A percentile compares a stretch with the other conserved stretches of the same genome.
These are phyloP conservation scores for Fregetta grallaria DNA, from an alignment of 2,113 vertebrate genomes.

Conservation along the genomic window DNA sequence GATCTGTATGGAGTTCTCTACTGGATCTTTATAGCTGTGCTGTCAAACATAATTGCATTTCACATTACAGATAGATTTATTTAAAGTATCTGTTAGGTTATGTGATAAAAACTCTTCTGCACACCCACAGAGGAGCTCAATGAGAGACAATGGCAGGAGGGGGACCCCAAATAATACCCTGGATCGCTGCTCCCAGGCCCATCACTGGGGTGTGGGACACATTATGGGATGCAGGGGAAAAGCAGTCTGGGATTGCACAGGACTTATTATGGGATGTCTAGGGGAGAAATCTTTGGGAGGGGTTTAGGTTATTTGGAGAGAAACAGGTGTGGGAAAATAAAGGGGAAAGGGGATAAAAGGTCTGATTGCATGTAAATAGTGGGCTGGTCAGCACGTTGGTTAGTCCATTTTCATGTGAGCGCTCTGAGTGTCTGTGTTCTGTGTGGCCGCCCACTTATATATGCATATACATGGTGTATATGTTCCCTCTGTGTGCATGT, in stretches of 20 bases:
- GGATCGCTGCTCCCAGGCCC: neutral
- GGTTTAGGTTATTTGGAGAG: neutral
- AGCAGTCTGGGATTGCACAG: neutral
- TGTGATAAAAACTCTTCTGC: neutral
- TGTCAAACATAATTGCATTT: neutral
- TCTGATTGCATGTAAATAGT: neutral
- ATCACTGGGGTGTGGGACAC: neutral
- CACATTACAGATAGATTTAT: neutral
- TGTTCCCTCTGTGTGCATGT: neutral
- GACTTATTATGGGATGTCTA: neutral
- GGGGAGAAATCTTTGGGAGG: neutral
- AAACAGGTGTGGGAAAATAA: neutral
- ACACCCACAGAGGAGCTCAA: neutral
- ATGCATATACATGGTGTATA: neutral
- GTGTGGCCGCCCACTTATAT: neutral
- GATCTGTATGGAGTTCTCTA: neutral
- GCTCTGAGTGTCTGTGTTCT: neutral
- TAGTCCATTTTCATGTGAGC: fast-evolving
- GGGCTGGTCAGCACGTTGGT: neutral
- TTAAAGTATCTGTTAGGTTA: neutral
- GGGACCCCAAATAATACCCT: neutral
- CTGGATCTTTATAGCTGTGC: neutral
- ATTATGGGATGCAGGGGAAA: neutral
- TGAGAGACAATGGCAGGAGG: neutral
- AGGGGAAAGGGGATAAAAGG: neutral